Evolutionary conservation across 2,797 vertebrate genomes (phyloP).

Genomic region (Limnodromus scolopaceus): DNA sequence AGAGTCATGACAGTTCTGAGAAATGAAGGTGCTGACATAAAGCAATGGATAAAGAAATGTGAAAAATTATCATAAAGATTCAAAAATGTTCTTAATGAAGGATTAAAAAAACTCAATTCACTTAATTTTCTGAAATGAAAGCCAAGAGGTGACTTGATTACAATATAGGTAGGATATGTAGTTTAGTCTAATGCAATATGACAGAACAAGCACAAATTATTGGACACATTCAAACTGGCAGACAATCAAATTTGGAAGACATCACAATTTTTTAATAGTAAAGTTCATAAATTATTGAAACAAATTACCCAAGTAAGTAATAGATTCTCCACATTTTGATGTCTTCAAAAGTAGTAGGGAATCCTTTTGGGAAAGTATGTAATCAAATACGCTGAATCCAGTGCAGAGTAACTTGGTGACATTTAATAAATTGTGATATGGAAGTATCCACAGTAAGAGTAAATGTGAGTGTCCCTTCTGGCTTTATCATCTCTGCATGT

Average conservation of each 20-base stretch:
- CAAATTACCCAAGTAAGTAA: not conserved
- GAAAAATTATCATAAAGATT: not conserved
- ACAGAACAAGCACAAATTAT: not conserved
- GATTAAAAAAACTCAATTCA: not conserved
- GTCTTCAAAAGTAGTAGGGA: not conserved
- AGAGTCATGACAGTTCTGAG: not conserved
- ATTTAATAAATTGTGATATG: conserved; percentile 11
- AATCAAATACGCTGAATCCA: not conserved
- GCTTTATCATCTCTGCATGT: not conserved
- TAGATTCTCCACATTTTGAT: not conserved
- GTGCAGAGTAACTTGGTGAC: not conserved
- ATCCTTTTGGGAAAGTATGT: conserved; percentile 1
- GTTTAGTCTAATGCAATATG: not conserved
- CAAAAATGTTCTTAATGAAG: not conserved
- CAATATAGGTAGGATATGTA: not conserved
- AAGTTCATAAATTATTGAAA: not conserved
- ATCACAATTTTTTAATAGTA: not conserved
- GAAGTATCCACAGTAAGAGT: not conserved
- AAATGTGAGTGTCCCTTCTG: conserved; percentile 23
- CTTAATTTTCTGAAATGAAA: not conserved
- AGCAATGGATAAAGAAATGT: not conserved
- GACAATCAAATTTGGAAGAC: not conserved
- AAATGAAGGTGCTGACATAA: not conserved
- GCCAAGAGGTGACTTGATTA: not conserved
- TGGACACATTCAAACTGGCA: not conserved